Evolutionary conservation across 2,797 vertebrate genomes (phyloP).

Genomic region (Alca torda): DNA sequence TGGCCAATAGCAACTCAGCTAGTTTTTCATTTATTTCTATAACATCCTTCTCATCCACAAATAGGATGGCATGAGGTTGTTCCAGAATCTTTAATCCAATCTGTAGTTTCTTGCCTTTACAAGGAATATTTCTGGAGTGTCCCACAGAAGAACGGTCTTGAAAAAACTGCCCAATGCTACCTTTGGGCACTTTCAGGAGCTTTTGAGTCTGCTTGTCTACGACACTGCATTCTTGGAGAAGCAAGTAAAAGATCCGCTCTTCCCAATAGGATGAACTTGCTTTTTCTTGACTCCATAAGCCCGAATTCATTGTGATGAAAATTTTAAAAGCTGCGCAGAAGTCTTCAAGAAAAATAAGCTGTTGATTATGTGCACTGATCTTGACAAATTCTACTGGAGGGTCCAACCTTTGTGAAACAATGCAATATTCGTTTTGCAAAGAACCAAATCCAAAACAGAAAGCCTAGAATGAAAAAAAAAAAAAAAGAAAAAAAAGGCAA

Average conservation of each 20-base stretch:
- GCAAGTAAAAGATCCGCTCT: constrained; percentile 94
- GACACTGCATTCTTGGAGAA: constrained; percentile 89
- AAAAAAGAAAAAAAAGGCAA: neutral
- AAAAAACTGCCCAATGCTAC: constrained; percentile 92
- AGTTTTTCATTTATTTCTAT: constrained; percentile 91
- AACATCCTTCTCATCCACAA: constrained; percentile 92
- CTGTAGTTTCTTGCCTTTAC: constrained; percentile 90
- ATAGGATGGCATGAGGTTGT: constrained; percentile 89
- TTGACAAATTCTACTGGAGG: constrained; percentile 34
- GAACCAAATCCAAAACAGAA: constrained; percentile 52
- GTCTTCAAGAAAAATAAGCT: constrained; percentile 32
- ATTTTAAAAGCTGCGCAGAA: constrained; percentile 28
- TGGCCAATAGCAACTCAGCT: constrained; percentile 94
- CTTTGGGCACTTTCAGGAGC: constrained; percentile 90
- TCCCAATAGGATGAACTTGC: constrained; percentile 90
- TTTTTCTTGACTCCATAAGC: constrained; percentile 97
- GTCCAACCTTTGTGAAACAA: constrained; percentile 43
- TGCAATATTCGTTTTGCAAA: constrained; percentile 60
- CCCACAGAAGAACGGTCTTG: constrained; percentile 92
- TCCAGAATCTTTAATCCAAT: constrained; percentile 92
- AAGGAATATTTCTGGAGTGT: constrained; percentile 84
- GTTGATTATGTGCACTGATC: neutral
- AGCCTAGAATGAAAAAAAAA: constrained; percentile 46
- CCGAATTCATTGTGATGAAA: constrained; percentile 90
- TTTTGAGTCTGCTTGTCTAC: constrained; percentile 94